These are phyloP conservation scores for Polietes domitor DNA, from an alignment of 2,888 invertebrate genomes.

Conservation along the genomic window DNA sequence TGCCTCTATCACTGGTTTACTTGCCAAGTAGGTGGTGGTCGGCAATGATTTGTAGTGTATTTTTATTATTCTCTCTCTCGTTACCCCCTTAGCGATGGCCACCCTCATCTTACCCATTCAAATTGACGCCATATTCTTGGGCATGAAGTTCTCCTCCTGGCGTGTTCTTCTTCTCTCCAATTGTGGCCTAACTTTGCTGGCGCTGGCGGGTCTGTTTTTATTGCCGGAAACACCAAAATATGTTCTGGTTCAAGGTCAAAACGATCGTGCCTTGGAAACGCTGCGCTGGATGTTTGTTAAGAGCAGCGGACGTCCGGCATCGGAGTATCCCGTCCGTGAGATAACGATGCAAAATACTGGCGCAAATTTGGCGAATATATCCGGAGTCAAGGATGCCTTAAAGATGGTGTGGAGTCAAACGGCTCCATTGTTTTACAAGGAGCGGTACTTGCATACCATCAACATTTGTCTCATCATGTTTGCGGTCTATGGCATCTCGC, in stretches of 20 bases:
- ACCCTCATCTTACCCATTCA: conserved; percentile 86
- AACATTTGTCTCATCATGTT: conserved; percentile 76
- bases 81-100: conserved; percentile 83
- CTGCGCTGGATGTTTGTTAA: conserved; percentile 84
- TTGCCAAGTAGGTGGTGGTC: conserved; percentile 81
- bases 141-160: conserved; percentile 87
- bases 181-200: conserved; percentile 84
- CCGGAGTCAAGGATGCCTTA: conserved; percentile 73
- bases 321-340: conserved; percentile 82
- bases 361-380: conserved; percentile 74
- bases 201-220: conserved; percentile 83
- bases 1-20: conserved; percentile 83
- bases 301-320: conserved; percentile 81
- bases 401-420: conserved; percentile 78
- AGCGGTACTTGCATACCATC: conserved; percentile 73
- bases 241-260: conserved; percentile 84
- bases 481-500: conserved; percentile 75
- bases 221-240: conserved; percentile 92
- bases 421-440: conserved; percentile 74
- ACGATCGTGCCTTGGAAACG: conserved; percentile 83
- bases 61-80: neutral
- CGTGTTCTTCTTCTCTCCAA: conserved; percentile 86
- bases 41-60: neutral
- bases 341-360: conserved; percentile 72
- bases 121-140: conserved; percentile 81